Evolutionary conservation across 2,888 invertebrate genomes (phyloP).

Genomic region (Callyntrura sp.): DNA sequence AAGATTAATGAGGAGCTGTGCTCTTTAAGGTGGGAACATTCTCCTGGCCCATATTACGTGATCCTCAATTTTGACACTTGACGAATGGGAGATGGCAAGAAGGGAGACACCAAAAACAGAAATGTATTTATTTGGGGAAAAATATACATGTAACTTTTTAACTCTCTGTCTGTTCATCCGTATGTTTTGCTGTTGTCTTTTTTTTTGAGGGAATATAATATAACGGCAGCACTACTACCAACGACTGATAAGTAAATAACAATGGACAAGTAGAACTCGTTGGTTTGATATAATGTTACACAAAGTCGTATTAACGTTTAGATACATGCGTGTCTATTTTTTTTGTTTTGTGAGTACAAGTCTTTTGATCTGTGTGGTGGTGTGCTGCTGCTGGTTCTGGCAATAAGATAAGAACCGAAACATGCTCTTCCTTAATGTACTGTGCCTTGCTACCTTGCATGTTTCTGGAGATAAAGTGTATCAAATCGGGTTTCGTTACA

Average conservation of each 20-base stretch:
- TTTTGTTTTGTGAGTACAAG: no score
- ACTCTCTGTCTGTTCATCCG: not conserved
- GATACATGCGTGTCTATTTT: not conserved
- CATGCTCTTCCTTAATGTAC: constrained; percentile 44
- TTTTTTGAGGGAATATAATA: no score
- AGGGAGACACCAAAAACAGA: constrained; percentile 61
- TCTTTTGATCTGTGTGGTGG: no score
- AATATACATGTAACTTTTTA: constrained; percentile 38
- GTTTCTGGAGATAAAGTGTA: constrained; percentile 58
- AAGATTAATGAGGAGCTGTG: constrained; percentile 80
- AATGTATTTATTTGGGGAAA: constrained; percentile 64
- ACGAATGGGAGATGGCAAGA: constrained; percentile 80
- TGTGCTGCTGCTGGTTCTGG: not conserved
- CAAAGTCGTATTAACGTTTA: no score
- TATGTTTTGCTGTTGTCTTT: constrained; percentile 1
- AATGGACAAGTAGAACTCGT: no score
- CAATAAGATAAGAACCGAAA: constrained; percentile 3
- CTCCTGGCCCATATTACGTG: constrained; percentile 80
- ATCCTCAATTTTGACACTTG: constrained; percentile 83
- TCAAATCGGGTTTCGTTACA: constrained; percentile 51
- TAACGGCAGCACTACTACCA: no score
- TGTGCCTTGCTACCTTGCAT: constrained; percentile 50
- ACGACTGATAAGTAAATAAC: no score
- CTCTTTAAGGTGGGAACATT: constrained; percentile 77
- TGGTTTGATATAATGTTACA: no score